Base-by-base conservation (phyloP, 2,888 invertebrate species). In the Melanophora roralis region DNA sequence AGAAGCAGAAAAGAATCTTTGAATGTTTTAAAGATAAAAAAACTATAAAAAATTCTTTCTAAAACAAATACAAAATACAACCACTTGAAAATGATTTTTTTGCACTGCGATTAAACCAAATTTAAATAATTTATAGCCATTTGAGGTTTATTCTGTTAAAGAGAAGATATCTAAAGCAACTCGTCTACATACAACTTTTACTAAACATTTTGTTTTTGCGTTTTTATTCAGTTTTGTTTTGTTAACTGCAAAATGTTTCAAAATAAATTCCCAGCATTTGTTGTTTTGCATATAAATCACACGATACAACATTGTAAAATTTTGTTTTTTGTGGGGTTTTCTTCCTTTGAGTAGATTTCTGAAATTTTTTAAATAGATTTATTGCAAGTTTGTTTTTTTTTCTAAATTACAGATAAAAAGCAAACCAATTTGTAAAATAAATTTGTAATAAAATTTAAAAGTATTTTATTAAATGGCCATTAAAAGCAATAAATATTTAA, bases 231-330 rank as follows among this genome's bases (percentile, higher is more conserved):
- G 6, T 27, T 51, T 53, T 14, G 23, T 16, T 1, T 6, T 34
- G 38, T 11, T 27, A 27, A 51, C 9, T 32, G 32, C n/a, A 34
- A 64, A 64, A 65, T 73, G 47, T 57, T 73, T 27, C 47, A 65
- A 43, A 71, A 27, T 47, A n/a, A n/a, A 65, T 73, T 16, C 40
- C 55, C 53, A 73, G 47, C 64, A 73, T 57, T 19, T 65, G 73
- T 57, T 64, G 64, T 73, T 73, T 47, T 65, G 73, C 64, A 65
- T 57, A 73, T 65, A 73, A 73, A 73, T 73, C 73, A 73, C 53
- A 57, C 55, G 27, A 47, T 16, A 16, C 11, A 59, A 71, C 34
- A 34, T 71, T 59, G 51, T 11, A 34, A 53, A 38, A 49, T 38
- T 32, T 71, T 57, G 57, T 11, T 9, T 38, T 47, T 36, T 47